Evolutionary conservation across 2,113 vertebrate species (phyloP).

Genomic region (Jacana jacana): DNA sequence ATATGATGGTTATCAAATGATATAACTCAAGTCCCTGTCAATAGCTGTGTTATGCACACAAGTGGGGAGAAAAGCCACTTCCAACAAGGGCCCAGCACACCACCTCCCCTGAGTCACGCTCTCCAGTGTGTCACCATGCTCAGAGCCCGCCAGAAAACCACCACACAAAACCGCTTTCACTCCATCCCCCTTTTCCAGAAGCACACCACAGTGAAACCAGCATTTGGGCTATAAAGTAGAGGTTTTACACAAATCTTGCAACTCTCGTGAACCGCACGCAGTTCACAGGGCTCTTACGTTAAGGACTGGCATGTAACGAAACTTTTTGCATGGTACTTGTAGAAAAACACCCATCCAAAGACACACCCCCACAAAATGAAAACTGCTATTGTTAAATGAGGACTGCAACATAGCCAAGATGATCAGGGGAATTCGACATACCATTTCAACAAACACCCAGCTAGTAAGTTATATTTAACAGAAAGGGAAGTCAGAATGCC

Average conservation of each 20-base stretch:
- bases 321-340: fast-evolving
- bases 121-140: fast-evolving
- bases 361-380: background rate
- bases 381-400: fast-evolving
- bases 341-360: background rate
- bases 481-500: background rate
- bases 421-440: background rate
- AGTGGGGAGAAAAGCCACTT: background rate
- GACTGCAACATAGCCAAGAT: background rate
- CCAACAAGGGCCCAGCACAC: background rate
- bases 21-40: background rate
- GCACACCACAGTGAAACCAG: fast-evolving
- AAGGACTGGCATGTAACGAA: background rate
- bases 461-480: background rate
- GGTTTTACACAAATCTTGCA: background rate
- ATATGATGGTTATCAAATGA: background rate
- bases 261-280: background rate
- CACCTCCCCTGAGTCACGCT: background rate
- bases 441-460: background rate
- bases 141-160: background rate
- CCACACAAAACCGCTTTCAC: background rate
- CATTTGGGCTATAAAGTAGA: background rate
- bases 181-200: background rate
- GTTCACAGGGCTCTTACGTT: fast-evolving
- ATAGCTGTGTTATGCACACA: background rate